Conservation (phyloP, 1,140 invertebrate species). For the Ptiloglossa arizonensis region DNA sequence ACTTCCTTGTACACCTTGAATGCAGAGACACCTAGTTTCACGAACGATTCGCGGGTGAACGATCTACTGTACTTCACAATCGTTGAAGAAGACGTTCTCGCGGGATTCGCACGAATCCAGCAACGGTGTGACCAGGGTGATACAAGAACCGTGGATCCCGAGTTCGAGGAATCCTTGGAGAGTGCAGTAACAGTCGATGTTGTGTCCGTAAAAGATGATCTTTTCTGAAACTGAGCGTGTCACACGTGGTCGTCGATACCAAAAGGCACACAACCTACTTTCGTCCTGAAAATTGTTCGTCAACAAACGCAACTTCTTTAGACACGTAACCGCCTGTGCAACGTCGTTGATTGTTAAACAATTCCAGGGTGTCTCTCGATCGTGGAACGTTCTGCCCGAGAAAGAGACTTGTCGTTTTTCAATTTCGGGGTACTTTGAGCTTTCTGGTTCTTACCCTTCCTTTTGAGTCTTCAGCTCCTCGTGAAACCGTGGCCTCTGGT, state of each 20-base stretch:
- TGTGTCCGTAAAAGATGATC: slow-evolving; percentile 85
- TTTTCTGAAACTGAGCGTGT: slow-evolving; percentile 62
- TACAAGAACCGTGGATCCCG: slow-evolving; percentile 80
- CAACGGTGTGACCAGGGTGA: slow-evolving; percentile 83
- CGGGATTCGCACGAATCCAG: slow-evolving; percentile 62
- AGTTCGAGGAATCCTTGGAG: slow-evolving; percentile 83
- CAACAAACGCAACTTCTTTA: slow-evolving; percentile 78
- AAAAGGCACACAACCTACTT: slow-evolving; percentile 55
- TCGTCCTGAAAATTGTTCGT: slow-evolving; percentile 69
- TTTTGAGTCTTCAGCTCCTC: slow-evolving; percentile 54
- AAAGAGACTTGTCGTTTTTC: background rate
- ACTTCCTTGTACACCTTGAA: slow-evolving; percentile 64
- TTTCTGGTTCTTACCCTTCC: slow-evolving; percentile 68
- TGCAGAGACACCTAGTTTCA: background rate
- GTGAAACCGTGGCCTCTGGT: slow-evolving; percentile 81
- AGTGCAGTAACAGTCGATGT: slow-evolving; percentile 84
- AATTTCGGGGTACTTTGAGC: accelerated
- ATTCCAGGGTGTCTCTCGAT: slow-evolving; percentile 79
- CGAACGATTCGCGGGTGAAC: background rate
- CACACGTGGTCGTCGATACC: background rate
- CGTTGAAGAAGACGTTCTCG: slow-evolving; percentile 76
- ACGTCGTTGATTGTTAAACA: slow-evolving; percentile 84
- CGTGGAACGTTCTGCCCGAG: slow-evolving; percentile 62
- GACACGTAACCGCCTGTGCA: slow-evolving; percentile 79
- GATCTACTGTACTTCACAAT: slow-evolving; percentile 63